Conservation (phyloP, 2,113 vertebrate genomes). For the Thermophis baileyi region DNA sequence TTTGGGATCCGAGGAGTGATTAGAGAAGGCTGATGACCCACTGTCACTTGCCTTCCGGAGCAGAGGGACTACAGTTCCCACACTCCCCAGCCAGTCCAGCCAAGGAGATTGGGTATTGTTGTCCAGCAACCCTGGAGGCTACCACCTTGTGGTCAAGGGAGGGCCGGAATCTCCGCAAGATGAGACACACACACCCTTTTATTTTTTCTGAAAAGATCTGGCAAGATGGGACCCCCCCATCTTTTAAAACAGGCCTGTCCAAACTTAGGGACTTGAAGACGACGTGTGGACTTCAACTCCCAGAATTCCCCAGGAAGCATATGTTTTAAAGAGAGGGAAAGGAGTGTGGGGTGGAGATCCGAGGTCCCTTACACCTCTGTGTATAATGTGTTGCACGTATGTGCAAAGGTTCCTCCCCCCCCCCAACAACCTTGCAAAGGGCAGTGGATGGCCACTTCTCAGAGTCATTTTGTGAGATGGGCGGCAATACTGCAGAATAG, state of each 20-base stretch:
- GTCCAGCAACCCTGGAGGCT: background rate
- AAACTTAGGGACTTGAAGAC: too few species aligned
- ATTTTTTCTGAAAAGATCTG: background rate
- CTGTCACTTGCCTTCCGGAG: background rate
- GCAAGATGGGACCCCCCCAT: too few species aligned
- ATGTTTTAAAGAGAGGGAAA: background rate
- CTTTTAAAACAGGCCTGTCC: too few species aligned
- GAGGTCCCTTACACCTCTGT: background rate
- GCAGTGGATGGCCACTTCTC: too few species aligned
- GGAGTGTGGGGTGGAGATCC: background rate
- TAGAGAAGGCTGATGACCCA: background rate
- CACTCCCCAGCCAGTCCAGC: background rate
- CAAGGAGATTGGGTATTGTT: background rate
- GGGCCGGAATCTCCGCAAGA: background rate
- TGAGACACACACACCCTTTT: background rate
- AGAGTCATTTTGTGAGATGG: background rate
- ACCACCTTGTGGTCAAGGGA: background rate
- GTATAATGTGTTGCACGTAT: background rate
- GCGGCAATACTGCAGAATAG: too few species aligned
- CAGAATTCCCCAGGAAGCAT: too few species aligned
- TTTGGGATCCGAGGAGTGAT: background rate
- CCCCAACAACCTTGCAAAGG: background rate
- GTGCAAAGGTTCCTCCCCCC: background rate
- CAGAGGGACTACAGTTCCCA: background rate
- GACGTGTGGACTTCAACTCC: too few species aligned